phyloP scores from a whole-genome alignment of 2,113 vertebrate genomes.

The Myodes glareolus region DNA sequence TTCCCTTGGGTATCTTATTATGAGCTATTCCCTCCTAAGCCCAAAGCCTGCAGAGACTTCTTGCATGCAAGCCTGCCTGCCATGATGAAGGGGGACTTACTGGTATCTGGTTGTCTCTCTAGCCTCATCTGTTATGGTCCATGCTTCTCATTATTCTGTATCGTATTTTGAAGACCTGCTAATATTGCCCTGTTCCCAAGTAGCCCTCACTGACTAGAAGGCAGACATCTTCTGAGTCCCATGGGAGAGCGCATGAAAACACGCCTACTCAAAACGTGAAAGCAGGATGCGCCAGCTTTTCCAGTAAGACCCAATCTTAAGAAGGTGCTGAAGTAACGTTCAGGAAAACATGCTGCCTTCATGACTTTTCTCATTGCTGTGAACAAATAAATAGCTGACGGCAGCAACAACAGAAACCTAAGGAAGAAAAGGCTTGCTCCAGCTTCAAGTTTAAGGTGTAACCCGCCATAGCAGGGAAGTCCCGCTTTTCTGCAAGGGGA shows the following conservation, averaged over 20 bases:
- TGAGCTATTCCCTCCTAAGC: not conserved
- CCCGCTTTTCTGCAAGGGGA: not conserved
- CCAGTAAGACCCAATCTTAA: not conserved
- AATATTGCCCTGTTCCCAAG: not conserved
- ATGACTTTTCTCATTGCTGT: not conserved
- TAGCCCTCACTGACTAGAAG: not conserved
- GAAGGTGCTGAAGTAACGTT: not conserved
- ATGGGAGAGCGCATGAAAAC: not conserved
- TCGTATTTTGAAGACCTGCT: not conserved
- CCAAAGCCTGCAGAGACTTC: not conserved
- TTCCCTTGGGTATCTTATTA: not conserved
- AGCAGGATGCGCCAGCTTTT: not conserved
- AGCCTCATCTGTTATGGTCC: not conserved
- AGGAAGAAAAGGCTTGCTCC: not conserved
- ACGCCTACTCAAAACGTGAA: not conserved
- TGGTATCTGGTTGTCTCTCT: not conserved
- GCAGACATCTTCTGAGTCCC: not conserved
- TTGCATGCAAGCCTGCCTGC: not conserved
- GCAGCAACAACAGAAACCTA: not conserved
- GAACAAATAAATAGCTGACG: not conserved
- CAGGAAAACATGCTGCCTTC: not conserved
- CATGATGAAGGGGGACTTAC: too few relatives aligned
- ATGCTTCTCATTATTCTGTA: not conserved
- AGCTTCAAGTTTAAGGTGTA: not conserved
- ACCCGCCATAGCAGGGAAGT: too few relatives aligned